Percentiles rank a stretch among this genome's conserved stretches.
These are phyloP conservation scores for Hippocampus guttulatus DNA, from an alignment of 2,113 vertebrate genomes.

Conservation along the genomic window DNA sequence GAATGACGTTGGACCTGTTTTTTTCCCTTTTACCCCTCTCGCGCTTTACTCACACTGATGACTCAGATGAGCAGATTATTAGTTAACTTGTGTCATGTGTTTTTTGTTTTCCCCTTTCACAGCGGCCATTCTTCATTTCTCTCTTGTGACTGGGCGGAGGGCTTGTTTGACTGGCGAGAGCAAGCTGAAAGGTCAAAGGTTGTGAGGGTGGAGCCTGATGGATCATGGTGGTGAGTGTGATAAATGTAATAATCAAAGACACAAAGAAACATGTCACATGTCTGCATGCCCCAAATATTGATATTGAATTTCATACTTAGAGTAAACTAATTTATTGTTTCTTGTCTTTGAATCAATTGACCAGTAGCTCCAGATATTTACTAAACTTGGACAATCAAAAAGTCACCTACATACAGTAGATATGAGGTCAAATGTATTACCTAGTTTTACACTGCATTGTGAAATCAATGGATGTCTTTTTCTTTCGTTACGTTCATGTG, in stretches of 20 bases:
- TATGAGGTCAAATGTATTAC: no score
- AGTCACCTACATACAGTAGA: no score
- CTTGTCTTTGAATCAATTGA: neutral
- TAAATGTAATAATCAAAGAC: neutral
- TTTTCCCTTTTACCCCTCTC: neutral
- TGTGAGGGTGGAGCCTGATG: constrained; percentile 44
- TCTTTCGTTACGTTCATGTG: neutral
- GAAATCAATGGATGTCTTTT: no score
- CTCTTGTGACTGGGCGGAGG: constrained; percentile 23
- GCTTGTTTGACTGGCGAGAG: constrained; percentile 7
- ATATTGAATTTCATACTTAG: neutral
- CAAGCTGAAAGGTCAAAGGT: constrained; percentile 20
- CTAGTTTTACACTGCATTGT: no score
- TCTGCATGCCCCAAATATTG: neutral
- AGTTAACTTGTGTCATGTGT: neutral
- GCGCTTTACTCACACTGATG: constrained; percentile 2
- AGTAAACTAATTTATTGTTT: neutral
- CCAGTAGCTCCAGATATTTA: neutral
- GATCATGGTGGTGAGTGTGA: constrained; percentile 59
- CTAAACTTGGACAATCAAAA: no score
- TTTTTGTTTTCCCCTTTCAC: neutral
- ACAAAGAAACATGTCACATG: neutral
- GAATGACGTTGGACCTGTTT: constrained; percentile 57
- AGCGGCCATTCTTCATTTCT: neutral
- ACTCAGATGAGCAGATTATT: neutral